Base-by-base conservation (phyloP, 2,797 vertebrate species). In the Stomatorhinus walkeri region DNA sequence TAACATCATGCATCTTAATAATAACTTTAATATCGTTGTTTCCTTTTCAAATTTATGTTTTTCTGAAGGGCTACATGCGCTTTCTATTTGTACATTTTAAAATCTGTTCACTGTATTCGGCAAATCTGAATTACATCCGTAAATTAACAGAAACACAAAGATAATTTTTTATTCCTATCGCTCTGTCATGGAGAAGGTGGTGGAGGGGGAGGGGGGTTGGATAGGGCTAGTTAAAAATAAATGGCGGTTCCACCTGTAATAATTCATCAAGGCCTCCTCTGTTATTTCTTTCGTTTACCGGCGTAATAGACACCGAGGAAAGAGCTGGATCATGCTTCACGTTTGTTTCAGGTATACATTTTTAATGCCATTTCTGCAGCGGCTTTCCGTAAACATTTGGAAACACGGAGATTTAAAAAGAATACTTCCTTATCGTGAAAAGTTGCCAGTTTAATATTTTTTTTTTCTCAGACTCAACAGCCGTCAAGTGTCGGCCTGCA, bases 361-460 rank as follows among this genome's bases (percentile, higher is more conserved):
- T 96, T 97, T 97, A 95, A 97, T 97, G 93, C 92, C 90, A 52
- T 95, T 95, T 95, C 95, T 91, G 96, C 96, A 95, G 91, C 95
- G 94, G 95, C 96, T 96, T 95, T 96, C 96, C 95, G 95, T 95
- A 94, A 95, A 95, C 95, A 91, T 95, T 92, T 94, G 92, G 64
- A 92, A 92, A 93, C 94, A 93, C 93, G 93, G 94, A 93, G 94
- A 95, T 95, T 95, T 96, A 88, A 95, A 94, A 93, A 94, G 93
- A 93, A 46, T 93, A 94, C 94, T 94, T 94, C 93, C 32, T 36
- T 36, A 32, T 72, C 28, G 10, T 36, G 64, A 72, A 32, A 88
- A 90, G 52, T 94, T 64, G 94, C 93, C 91, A 90, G 92, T 91
- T n/a, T 8, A 46, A 43, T 46, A 16, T 36, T 28, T 46, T 43